Conservation (phyloP, 1,140 invertebrate species). For the Trichogramma pretiosum region DNA sequence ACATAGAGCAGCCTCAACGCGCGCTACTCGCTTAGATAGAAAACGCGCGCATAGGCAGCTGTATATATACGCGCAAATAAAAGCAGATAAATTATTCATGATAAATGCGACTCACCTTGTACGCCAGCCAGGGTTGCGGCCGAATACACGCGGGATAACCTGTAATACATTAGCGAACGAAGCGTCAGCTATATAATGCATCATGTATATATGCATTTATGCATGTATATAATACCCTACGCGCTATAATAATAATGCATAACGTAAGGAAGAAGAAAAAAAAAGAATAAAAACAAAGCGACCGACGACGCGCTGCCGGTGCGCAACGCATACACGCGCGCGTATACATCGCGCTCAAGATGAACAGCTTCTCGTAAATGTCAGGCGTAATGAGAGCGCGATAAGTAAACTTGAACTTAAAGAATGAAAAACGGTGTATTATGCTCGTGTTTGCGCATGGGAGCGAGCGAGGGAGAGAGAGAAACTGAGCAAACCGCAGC, state of each 20-base stretch:
- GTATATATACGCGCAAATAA: slow-evolving; percentile 1
- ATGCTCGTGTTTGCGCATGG: too few species aligned
- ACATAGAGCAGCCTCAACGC: too few species aligned
- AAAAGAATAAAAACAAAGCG: too few species aligned
- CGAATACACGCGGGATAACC: slow-evolving; percentile 45
- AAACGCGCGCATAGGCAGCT: neutral
- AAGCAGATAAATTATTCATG: neutral
- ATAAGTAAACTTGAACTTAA: slow-evolving; percentile 22
- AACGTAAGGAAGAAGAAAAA: too few species aligned
- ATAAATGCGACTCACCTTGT: slow-evolving; percentile 41
- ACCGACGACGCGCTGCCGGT: slow-evolving; percentile 1
- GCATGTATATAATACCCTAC: too few species aligned
- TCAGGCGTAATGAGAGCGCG: slow-evolving; percentile 18
- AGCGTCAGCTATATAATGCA: slow-evolving; percentile 3
- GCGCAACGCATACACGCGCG: too few species aligned
- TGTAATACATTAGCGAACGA: slow-evolving; percentile 28
- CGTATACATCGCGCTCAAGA: too few species aligned
- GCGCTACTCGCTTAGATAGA: too few species aligned
- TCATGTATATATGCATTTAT: too few species aligned
- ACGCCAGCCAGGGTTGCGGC: slow-evolving; percentile 45
- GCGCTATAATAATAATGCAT: too few species aligned
- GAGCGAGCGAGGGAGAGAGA: too few species aligned
- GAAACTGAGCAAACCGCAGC: neutral
- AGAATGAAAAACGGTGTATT: too few species aligned
- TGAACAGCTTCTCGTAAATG: slow-evolving; percentile 21